Evolutionary conservation across 1,140 invertebrate species (phyloP).

Genomic region (Bombus breviceps): DNA sequence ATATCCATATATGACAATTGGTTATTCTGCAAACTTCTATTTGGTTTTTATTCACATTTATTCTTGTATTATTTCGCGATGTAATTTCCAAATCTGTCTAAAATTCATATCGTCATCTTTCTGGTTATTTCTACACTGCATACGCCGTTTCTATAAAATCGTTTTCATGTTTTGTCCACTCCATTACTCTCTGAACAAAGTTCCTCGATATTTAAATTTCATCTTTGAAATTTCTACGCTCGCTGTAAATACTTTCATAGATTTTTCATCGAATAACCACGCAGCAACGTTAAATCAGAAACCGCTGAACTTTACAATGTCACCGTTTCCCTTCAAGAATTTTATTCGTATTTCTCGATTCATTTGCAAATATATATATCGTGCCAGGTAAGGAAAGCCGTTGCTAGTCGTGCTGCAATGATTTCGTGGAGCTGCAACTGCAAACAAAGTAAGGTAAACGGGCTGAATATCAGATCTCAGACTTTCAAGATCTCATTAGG

Average conservation of each 20-base stretch:
- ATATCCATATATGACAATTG: too few species aligned
- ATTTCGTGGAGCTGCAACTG: conserved; percentile 33
- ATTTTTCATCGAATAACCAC: neutral
- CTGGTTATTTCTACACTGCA: neutral
- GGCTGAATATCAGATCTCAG: conserved; percentile 54
- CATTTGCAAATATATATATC: conserved; percentile 54
- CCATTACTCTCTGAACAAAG: neutral
- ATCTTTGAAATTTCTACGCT: neutral
- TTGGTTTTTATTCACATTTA: too few species aligned
- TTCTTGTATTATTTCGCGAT: too few species aligned
- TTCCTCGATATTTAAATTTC: neutral
- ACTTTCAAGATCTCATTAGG: conserved; percentile 65
- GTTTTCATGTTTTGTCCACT: neutral
- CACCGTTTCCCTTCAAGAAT: neutral
- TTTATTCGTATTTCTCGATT: conserved; percentile 50
- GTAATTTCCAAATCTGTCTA: too few species aligned
- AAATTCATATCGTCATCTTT: neutral
- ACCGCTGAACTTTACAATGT: neutral
- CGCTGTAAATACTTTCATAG: too few species aligned
- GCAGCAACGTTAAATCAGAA: neutral
- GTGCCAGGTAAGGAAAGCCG: conserved; percentile 6
- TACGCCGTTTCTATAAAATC: neutral
- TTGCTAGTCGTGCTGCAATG: conserved; percentile 40
- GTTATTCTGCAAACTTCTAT: too few species aligned
- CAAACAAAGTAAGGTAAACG: conserved; percentile 55